Conservation (phyloP, 2,113 vertebrate genomes). For the Callaeas wilsoni region DNA sequence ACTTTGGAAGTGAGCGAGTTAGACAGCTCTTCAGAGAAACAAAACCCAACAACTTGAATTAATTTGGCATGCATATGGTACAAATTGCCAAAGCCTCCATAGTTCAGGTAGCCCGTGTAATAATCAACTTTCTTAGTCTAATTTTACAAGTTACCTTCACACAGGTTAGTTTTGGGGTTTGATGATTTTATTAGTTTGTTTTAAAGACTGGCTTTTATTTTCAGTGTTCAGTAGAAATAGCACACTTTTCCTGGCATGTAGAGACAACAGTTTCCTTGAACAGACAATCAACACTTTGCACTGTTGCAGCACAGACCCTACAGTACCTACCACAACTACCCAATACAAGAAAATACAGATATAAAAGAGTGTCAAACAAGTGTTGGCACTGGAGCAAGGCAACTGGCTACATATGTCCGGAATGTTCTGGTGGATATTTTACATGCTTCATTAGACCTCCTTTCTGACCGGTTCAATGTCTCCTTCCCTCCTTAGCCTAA, state of each 20-base stretch:
- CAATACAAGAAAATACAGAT: background rate
- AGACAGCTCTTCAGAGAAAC: background rate
- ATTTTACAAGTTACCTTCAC: background rate
- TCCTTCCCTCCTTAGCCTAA: background rate
- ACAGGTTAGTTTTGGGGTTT: background rate
- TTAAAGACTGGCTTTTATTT: background rate
- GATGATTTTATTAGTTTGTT: background rate
- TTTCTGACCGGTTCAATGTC: background rate
- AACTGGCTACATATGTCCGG: background rate
- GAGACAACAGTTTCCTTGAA: background rate
- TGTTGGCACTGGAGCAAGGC: background rate
- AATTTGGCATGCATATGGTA: background rate
- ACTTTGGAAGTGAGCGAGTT: background rate
- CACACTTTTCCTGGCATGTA: background rate
- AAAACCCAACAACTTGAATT: background rate
- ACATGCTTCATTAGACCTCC: background rate
- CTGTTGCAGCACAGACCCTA: background rate
- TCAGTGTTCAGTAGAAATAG: background rate
- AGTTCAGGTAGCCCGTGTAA: background rate
- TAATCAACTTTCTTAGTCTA: background rate
- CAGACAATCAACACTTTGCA: background rate
- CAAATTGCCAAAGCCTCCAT: background rate
- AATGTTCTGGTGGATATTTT: background rate
- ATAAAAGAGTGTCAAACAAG: background rate
- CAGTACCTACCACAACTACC: background rate